Evolutionary conservation across 2,888 invertebrate genomes (phyloP).

Genomic region (Pollenia angustigena): DNA sequence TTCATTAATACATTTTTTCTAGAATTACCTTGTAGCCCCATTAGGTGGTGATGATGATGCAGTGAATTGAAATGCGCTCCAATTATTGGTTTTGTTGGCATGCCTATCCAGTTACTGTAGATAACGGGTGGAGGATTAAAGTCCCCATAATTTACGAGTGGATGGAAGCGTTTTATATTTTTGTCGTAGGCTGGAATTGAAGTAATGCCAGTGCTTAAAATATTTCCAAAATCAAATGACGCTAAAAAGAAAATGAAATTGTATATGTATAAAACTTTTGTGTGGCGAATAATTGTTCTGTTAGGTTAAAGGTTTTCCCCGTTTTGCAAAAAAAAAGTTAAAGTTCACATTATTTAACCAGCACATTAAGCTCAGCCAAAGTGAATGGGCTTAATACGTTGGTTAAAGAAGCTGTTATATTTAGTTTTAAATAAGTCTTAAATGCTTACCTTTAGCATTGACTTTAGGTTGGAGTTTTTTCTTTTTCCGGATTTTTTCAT

Average conservation of each 20-base stretch:
- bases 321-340: too few relatives aligned
- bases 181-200: constrained; percentile 26
- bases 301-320: too few relatives aligned
- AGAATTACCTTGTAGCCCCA: constrained; percentile 58
- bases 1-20: too few relatives aligned
- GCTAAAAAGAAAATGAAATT: constrained; percentile 42
- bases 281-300: background rate
- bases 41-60: constrained; percentile 57
- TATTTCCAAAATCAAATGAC: constrained; percentile 15
- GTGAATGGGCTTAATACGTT: rapidly evolving
- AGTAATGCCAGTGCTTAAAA: constrained; percentile 5
- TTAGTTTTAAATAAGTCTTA: too few relatives aligned
- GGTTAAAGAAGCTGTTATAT: too few relatives aligned
- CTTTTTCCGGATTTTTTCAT: too few relatives aligned
- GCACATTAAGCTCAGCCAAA: too few relatives aligned
- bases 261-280: background rate
- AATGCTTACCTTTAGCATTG: too few relatives aligned
- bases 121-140: constrained; percentile 13
- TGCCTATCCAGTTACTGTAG: constrained; percentile 45
- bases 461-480: too few relatives aligned
- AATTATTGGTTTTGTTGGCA: constrained; percentile 22
- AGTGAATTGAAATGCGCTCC: constrained; percentile 42
- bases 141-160: constrained; percentile 32
- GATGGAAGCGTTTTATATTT: constrained; percentile 27
- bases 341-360: too few relatives aligned